Base-by-base conservation (phyloP, 1,140 invertebrate genomes). In the Sitophilus oryzae region DNA sequence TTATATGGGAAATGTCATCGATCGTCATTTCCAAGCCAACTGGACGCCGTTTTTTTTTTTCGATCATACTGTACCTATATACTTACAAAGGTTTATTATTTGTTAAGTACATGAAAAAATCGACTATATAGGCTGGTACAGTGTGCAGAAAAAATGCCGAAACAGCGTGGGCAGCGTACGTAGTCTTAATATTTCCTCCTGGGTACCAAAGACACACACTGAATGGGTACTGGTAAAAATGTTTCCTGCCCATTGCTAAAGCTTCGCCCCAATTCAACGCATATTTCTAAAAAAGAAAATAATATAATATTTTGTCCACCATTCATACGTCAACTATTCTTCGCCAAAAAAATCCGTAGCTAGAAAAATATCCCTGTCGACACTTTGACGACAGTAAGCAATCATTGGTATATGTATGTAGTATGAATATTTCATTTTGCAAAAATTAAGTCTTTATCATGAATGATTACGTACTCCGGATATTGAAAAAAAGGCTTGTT, bases 51-150 rank as follows among this genome's bases (percentile, higher is more conserved):
- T n/a, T n/a, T n/a, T n/a, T n/a, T n/a, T n/a, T n/a, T n/a, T n/a
- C n/a, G n/a, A n/a, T n/a, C n/a, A n/a, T n/a, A n/a, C n/a, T n/a
- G n/a, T 18, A 8, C 6, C 15, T 35, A 19, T 1, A 50, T 40
- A 74, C 76, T 82, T 76, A 88, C 86, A 91, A 88, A 41, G 86
- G 85, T 64, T 89, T 89, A 53, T 83, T 81, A 3, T 88, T 81
- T 10, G 81, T 75, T 9, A 91, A 42, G 35, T 80, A 66, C 41
- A 87, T 69, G 11, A 88, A 53, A 4, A 79, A 70, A 63, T 93
- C 91, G 11, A 92, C 75, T 6, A 89, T 66, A 65, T 91, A 91
- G 0, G 89, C 90, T 0, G 90, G 90, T 19, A 93, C 63, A n/a
- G 82, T 73, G 60, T 93, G 90, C 4, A 88, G 81, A 37, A 91